Conservation (phyloP, 2,888 invertebrate genomes). For the Brenthis ino region DNA sequence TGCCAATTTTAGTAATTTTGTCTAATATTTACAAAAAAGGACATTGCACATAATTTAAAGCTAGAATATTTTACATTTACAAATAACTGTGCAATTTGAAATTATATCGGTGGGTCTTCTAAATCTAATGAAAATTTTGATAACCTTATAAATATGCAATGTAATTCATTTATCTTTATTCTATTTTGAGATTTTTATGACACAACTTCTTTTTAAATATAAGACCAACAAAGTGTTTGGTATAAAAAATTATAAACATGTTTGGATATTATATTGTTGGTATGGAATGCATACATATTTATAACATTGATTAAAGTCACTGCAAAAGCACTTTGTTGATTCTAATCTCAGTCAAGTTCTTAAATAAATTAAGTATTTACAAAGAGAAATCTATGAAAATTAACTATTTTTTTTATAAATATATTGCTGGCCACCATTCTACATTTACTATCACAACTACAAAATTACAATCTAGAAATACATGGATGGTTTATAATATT, state of each 20-base stretch:
- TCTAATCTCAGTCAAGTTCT: conserved; percentile 26
- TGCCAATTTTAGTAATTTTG: conserved; percentile 21
- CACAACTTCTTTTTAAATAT: not conserved
- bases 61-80: conserved; percentile 24
- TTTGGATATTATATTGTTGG: not conserved
- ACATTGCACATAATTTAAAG: conserved; percentile 34
- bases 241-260: no score
- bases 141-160: not conserved
- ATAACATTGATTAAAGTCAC: conserved; percentile 15
- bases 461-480: conserved; percentile 6
- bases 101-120: conserved; percentile 34
- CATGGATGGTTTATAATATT: conserved; percentile 15
- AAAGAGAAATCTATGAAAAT: conserved; percentile 13
- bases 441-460: conserved; percentile 8
- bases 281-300: conserved; percentile 31
- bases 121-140: conserved; percentile 8
- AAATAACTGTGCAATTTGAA: conserved; percentile 18
- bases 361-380: conserved; percentile 28
- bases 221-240: not conserved
- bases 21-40: conserved; percentile 30
- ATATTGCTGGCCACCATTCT: conserved; percentile 21
- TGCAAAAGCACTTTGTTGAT: conserved; percentile 19
- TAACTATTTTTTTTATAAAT: conserved; percentile 9
- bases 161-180: not conserved
- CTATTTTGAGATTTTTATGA: conserved; percentile 8